Percentiles rank a stretch among this genome's conserved stretches.
These are phyloP conservation scores for Idaea straminata DNA, from an alignment of 2,888 invertebrate genomes.

Conservation along the genomic window DNA sequence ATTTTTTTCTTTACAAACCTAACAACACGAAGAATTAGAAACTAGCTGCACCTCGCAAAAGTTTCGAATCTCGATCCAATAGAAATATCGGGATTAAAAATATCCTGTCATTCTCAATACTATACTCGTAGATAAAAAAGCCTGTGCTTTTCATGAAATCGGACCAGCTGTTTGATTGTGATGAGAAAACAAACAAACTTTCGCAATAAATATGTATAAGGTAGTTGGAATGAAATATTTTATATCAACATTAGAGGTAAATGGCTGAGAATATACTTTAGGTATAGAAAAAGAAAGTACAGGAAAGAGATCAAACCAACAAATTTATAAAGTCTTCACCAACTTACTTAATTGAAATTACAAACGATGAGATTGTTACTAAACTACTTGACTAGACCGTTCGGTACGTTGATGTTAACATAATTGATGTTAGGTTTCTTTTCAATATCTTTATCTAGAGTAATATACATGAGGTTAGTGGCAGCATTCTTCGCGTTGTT, in stretches of 20 bases:
- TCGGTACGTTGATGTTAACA: conserved; percentile 54
- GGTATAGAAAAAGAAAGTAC: background rate
- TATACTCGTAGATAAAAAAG: background rate
- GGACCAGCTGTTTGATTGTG: background rate
- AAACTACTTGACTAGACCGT: conserved; percentile 72
- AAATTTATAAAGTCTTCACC: conserved; percentile 17
- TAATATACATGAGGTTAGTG: conserved; percentile 70
- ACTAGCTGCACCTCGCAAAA: background rate
- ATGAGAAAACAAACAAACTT: background rate
- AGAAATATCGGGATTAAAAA: background rate
- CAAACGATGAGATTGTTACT: conserved; percentile 36
- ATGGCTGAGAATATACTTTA: background rate
- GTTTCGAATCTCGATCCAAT: background rate
- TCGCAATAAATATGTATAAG: background rate
- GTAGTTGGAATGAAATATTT: background rate
- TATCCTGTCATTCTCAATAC: background rate
- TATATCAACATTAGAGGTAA: background rate
- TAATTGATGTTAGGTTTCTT: conserved; percentile 66
- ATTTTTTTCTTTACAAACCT: background rate
- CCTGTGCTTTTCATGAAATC: background rate
- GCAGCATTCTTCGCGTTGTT: conserved; percentile 64
- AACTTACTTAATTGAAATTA: conserved; percentile 22
- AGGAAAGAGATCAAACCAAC: conserved; percentile 16
- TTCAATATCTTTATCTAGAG: conserved; percentile 54
- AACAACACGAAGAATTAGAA: conserved; percentile 11